phyloP scores from a whole-genome alignment of 1,140 invertebrate species.

The Pogonognathellus flavescens region DNA sequence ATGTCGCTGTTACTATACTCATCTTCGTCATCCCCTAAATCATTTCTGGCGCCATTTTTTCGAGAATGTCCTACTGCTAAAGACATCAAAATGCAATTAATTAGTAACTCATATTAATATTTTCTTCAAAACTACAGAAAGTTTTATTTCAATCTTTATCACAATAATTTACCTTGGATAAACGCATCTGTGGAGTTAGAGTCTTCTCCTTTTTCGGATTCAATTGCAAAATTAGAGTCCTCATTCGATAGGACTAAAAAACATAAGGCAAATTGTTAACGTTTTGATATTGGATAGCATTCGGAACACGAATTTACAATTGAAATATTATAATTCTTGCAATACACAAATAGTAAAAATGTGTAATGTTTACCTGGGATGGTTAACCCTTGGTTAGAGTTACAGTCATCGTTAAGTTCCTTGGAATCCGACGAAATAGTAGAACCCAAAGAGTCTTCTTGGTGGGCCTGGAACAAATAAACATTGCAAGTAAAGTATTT shows the following conservation, averaged over 20 bases:
- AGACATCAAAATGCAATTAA: not conserved
- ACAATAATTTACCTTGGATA: constrained; percentile 56
- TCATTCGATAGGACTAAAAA: constrained; percentile 54
- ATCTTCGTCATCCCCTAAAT: constrained; percentile 27
- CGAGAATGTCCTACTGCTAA: constrained; percentile 6
- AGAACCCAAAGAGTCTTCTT: constrained; percentile 65
- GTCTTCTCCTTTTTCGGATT: constrained; percentile 59
- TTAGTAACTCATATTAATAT: not conserved
- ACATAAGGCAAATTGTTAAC: constrained; percentile 21
- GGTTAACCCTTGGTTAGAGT: constrained; percentile 59
- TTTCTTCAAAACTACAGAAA: no score
- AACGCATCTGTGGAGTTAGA: constrained; percentile 59
- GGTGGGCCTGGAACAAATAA: constrained; percentile 53
- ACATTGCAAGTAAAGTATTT: not conserved
- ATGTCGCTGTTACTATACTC: constrained; percentile 29
- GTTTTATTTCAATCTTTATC: no score
- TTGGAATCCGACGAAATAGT: constrained; percentile 65
- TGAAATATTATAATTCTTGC: no score
- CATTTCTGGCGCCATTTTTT: constrained; percentile 40
- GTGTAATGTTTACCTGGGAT: constrained; percentile 14
- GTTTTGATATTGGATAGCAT: not conserved
- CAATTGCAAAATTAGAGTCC: constrained; percentile 57
- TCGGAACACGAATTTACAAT: not conserved
- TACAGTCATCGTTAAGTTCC: constrained; percentile 62
- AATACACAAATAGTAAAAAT: not conserved